These are phyloP conservation scores for Hydraecia micacea DNA, from an alignment of 2,888 invertebrate genomes.

Conservation along the genomic window DNA sequence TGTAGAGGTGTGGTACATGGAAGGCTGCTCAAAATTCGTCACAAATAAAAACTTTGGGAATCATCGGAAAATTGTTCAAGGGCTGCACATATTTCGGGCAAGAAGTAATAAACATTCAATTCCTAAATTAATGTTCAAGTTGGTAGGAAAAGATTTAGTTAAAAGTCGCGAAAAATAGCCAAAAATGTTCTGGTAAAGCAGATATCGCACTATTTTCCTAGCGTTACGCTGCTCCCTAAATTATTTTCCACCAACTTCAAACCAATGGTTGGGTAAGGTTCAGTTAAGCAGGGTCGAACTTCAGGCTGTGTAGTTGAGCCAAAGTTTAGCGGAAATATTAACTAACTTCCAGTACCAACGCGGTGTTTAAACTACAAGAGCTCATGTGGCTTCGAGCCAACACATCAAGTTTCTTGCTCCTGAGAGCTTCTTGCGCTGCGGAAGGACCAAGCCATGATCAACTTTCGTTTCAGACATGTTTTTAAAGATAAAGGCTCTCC, in stretches of 20 bases:
- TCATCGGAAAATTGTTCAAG: not conserved
- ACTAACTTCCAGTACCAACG: conserved; percentile 28
- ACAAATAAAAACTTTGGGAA: not conserved
- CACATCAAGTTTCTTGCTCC: conserved; percentile 27
- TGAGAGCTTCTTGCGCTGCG: conserved; percentile 5
- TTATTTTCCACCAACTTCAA: conserved; percentile 14
- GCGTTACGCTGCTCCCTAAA: not conserved
- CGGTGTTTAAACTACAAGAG: conserved; percentile 28
- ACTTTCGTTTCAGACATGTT: conserved; percentile 8
- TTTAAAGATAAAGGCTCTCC: not conserved
- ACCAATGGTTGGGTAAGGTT: not conserved
- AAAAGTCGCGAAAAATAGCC: not conserved
- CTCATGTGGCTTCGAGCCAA: conserved; percentile 38
- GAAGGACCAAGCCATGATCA: not conserved
- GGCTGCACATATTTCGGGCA: not conserved
- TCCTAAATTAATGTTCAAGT: not conserved
- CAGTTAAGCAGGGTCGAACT: conserved; percentile 1
- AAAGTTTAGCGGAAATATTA: conserved; percentile 23
- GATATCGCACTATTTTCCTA: not conserved
- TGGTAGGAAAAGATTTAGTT: not conserved
- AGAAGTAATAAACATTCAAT: not conserved
- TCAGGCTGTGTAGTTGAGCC: conserved; percentile 14
- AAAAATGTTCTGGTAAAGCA: not conserved
- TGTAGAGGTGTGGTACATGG: conserved; percentile 1
- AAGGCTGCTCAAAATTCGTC: not conserved